Evolutionary conservation across 2,113 vertebrate genomes (phyloP).

Genomic region (Pituophis catenifer): DNA sequence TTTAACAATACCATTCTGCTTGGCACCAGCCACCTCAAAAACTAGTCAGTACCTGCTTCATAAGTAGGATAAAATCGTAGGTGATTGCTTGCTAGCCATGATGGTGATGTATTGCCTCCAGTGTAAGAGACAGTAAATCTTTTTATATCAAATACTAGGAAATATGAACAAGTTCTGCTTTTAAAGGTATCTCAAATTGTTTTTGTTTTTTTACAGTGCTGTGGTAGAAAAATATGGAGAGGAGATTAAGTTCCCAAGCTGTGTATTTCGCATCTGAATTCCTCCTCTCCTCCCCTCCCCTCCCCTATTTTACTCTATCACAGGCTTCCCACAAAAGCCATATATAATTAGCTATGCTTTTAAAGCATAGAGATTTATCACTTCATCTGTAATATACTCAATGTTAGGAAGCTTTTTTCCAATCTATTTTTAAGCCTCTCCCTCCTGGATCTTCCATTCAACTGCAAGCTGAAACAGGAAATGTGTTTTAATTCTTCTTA

Average conservation of each 20-base stretch:
- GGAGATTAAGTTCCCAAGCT: neutral
- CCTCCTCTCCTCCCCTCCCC: neutral
- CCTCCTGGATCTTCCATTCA: neutral
- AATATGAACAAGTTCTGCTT: neutral
- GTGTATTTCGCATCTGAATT: neutral
- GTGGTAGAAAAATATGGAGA: conserved; percentile 26
- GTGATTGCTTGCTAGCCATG: neutral
- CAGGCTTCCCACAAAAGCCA: neutral
- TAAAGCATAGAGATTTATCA: neutral
- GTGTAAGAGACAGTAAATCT: neutral
- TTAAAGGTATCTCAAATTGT: conserved; percentile 20
- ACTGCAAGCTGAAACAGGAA: neutral
- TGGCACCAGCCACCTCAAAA: neutral
- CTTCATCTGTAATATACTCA: conserved; percentile 2
- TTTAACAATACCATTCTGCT: neutral
- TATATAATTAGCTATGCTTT: neutral
- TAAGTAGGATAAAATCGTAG: neutral
- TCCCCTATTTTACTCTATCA: neutral
- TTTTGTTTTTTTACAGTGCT: conserved; percentile 21
- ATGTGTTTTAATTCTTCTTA: neutral
- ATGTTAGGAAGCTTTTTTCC: conserved; percentile 3
- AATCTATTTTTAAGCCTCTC: neutral
- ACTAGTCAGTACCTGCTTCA: neutral
- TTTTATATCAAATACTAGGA: neutral
- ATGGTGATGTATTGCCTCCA: neutral